phyloP scores from a whole-genome alignment of 2,888 invertebrate species.

The Nematopogon swammerdamellus region DNA sequence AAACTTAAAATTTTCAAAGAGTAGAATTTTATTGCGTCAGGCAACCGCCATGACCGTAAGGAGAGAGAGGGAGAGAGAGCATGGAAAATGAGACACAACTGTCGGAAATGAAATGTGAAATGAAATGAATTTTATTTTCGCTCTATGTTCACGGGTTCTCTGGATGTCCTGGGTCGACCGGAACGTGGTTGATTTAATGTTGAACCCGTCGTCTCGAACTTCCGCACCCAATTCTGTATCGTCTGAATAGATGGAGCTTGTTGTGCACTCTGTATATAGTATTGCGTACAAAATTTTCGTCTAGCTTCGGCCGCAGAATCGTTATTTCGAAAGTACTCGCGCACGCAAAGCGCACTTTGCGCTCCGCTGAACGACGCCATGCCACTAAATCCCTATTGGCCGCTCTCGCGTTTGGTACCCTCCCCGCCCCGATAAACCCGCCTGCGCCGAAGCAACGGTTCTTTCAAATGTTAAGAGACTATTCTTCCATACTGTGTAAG shows the following conservation, averaged over 20 bases:
- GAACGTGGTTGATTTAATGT: neutral
- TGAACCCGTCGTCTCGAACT: neutral
- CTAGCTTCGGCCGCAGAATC: slow-evolving; percentile 1
- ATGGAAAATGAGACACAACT: no score
- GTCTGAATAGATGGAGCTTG: slow-evolving; percentile 1
- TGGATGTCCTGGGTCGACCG: neutral
- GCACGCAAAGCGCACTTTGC: slow-evolving; percentile 6
- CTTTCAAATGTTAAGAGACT: no score
- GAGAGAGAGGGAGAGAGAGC: no score
- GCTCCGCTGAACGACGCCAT: slow-evolving; percentile 8
- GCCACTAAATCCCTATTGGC: slow-evolving; percentile 8
- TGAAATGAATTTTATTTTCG: no score
- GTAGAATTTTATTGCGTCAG: no score
- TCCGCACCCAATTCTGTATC: neutral
- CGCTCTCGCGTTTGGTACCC: slow-evolving; percentile 6
- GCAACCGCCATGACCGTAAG: no score
- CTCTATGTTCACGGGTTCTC: neutral
- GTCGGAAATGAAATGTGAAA: no score
- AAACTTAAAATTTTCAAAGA: no score
- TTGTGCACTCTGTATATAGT: neutral
- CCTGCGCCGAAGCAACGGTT: no score
- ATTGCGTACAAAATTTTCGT: no score
- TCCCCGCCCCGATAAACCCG: slow-evolving; percentile 3
- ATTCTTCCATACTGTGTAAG: no score
- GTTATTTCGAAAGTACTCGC: slow-evolving; percentile 6